Conservation (phyloP, 2,888 invertebrate species). For the Perdita meconis region DNA sequence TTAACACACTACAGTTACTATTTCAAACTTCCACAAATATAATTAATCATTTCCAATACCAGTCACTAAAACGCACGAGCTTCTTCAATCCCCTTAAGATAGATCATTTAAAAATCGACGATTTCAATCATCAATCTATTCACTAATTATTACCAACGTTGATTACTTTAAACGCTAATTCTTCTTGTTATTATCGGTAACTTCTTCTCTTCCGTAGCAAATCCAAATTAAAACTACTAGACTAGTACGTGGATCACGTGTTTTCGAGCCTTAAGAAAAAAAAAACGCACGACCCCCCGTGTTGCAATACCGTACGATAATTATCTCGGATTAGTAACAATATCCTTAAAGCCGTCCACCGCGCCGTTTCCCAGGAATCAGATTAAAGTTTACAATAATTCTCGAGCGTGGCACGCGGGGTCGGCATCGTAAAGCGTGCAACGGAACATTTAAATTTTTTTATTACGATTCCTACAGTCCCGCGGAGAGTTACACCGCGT, state of each 20-base stretch:
- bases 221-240: conserved; percentile 32
- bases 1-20: background rate
- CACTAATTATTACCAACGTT: conserved; percentile 2
- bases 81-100: conserved; percentile 33
- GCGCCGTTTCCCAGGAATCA: conserved; percentile 26
- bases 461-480: conserved; percentile 44
- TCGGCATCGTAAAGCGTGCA: conserved; percentile 54
- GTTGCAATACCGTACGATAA: conserved; percentile 32
- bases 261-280: conserved; percentile 17
- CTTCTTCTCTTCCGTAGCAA: background rate
- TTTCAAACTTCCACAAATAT: conserved; percentile 15
- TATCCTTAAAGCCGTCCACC: conserved; percentile 40
- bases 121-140: conserved; percentile 29
- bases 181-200: background rate
- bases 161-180: background rate
- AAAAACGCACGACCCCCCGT: conserved; percentile 8
- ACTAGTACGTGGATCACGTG: conserved; percentile 30
- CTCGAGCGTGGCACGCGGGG: conserved; percentile 41
- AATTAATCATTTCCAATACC: conserved; percentile 38
- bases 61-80: conserved; percentile 1
- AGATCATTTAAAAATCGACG: conserved; percentile 31
- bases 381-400: conserved; percentile 57
- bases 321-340: conserved; percentile 48
- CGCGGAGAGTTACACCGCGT: conserved; percentile 46
- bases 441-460: conserved; percentile 60